A percentile compares a stretch with the other conserved stretches of the same genome.
These are phyloP conservation scores for Agapostemon virescens DNA, from an alignment of 2,888 invertebrate species.

Conservation along the genomic window DNA sequence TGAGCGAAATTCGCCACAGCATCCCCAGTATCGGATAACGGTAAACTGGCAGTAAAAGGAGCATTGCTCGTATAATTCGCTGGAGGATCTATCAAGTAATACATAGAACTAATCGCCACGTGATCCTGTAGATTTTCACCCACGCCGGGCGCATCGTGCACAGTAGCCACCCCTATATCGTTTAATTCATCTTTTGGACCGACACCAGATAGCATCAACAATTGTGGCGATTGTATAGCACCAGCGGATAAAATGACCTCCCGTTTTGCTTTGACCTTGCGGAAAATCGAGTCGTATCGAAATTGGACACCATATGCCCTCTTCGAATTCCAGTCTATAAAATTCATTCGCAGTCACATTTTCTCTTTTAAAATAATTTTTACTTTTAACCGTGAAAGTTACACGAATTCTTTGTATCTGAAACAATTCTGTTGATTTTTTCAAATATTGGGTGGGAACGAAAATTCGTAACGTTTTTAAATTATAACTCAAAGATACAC, in stretches of 20 bases:
- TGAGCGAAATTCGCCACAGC: not conserved
- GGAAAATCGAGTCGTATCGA: conserved; percentile 81
- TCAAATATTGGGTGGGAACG: too few relatives aligned
- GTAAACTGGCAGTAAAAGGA: conserved; percentile 16
- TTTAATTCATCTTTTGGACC: conserved; percentile 86
- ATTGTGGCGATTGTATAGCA: conserved; percentile 90
- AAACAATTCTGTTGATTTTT: too few relatives aligned
- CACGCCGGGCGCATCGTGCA: conserved; percentile 82
- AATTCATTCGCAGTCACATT: not conserved
- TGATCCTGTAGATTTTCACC: conserved; percentile 71
- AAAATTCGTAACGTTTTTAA: too few relatives aligned
- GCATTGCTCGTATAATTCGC: not conserved
- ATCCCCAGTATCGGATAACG: not conserved
- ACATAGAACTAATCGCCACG: conserved; percentile 90
- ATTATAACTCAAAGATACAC: too few relatives aligned
- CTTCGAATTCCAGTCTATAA: conserved; percentile 77
- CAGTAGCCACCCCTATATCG: conserved; percentile 83
- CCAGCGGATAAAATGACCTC: conserved; percentile 95
- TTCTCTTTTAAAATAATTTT: too few relatives aligned
- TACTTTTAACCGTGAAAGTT: too few relatives aligned
- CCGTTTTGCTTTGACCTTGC: conserved; percentile 82
- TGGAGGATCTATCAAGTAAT: conserved; percentile 83
- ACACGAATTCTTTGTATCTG: too few relatives aligned
- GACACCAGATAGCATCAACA: conserved; percentile 93
- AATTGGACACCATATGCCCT: conserved; percentile 86